Percentiles rank a stretch among this genome's conserved stretches.
These are phyloP conservation scores for Escarpia spicata DNA, from an alignment of 2,888 invertebrate genomes.

Conservation along the genomic window DNA sequence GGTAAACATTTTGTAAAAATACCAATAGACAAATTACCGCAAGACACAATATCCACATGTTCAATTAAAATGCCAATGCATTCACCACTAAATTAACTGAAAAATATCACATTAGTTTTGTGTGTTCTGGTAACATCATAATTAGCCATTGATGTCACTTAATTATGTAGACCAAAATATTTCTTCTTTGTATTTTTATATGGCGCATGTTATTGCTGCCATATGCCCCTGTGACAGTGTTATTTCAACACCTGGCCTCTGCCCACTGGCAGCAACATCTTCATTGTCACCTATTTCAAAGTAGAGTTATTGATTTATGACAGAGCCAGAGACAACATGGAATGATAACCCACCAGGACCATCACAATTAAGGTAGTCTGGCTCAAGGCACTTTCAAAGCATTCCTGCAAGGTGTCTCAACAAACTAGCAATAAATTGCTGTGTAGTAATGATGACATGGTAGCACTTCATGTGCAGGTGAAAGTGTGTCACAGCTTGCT, in stretches of 20 bases:
- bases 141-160: background rate
- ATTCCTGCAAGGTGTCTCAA: background rate
- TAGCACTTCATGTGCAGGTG: background rate
- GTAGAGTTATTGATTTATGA: background rate
- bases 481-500: background rate
- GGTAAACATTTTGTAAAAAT: too few relatives aligned
- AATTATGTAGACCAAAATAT: background rate
- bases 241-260: background rate
- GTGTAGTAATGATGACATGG: background rate
- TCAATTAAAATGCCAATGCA: too few relatives aligned
- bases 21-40: too few relatives aligned
- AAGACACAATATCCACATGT: too few relatives aligned
- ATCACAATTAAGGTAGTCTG: background rate
- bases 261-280: background rate
- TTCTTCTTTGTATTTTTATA: background rate
- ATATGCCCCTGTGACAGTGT: background rate
- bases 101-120: too few relatives aligned
- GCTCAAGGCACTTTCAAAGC: background rate
- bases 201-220: background rate
- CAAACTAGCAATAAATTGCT: constrained; percentile 3
- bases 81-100: too few relatives aligned
- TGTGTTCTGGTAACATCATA: background rate
- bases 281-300: background rate
- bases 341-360: background rate
- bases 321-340: background rate